Conservation (phyloP, 2,888 invertebrate genomes). For the Drosophila ezoana region DNA sequence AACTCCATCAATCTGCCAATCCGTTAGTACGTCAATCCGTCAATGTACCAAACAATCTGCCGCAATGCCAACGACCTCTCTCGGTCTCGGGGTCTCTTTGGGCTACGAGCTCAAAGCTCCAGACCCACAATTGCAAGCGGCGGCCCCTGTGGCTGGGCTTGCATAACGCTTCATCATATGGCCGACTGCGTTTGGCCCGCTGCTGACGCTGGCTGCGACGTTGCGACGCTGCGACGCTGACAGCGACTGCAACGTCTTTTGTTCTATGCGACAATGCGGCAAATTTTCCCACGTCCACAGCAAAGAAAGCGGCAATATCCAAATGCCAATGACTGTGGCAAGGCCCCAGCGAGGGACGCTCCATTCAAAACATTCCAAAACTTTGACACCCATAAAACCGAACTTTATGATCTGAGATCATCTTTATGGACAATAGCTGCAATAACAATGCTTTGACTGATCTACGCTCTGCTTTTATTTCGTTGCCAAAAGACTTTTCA, state of each 20-base stretch:
- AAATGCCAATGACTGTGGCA: conserved; percentile 20
- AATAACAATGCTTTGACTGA: neutral
- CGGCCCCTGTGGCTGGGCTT: conserved; percentile 34
- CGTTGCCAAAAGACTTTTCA: no score
- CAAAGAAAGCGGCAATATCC: conserved; percentile 34
- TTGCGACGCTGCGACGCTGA: conserved; percentile 5
- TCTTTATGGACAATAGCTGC: neutral
- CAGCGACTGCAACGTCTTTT: conserved; percentile 41
- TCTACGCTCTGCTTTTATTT: neutral
- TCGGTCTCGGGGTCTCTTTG: neutral
- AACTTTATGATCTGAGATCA: conserved; percentile 14
- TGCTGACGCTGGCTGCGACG: conserved; percentile 20
- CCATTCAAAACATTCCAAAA: conserved; percentile 11
- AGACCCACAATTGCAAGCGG: conserved; percentile 24
- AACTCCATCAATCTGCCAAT: conserved; percentile 24
- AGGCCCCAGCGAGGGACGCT: conserved; percentile 36
- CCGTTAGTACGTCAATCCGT: neutral
- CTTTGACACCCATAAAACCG: conserved; percentile 14
- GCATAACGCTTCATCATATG: conserved; percentile 51
- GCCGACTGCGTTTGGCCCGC: conserved; percentile 24
- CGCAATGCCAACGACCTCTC: conserved; percentile 45
- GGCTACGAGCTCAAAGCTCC: conserved; percentile 8
- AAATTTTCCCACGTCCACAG: conserved; percentile 64
- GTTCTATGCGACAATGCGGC: conserved; percentile 68
- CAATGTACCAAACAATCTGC: conserved; percentile 8